phyloP scores from a whole-genome alignment of 2,888 invertebrate genomes.

The Cheiracanthium punctorium region DNA sequence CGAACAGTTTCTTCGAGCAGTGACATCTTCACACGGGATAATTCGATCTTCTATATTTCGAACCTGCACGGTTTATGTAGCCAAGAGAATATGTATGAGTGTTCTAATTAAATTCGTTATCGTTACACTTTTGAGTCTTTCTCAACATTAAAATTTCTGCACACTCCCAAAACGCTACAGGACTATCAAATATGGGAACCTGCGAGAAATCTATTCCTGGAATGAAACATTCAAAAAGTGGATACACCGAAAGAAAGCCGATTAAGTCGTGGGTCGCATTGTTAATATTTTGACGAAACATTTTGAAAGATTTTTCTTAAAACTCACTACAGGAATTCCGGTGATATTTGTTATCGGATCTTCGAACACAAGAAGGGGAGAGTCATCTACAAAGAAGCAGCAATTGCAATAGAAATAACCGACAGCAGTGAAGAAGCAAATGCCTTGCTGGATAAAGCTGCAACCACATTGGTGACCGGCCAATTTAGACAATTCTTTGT shows the following conservation, averaged over 20 bases:
- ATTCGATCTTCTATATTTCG: too few relatives aligned
- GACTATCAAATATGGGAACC: not conserved
- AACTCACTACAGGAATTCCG: conserved; percentile 9
- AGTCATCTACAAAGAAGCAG: conserved; percentile 17
- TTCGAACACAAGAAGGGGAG: conserved; percentile 5
- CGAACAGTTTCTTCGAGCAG: too few relatives aligned
- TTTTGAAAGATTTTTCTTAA: conserved; percentile 9
- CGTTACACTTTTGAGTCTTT: too few relatives aligned
- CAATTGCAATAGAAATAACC: conserved; percentile 24
- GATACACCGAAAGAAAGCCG: not conserved
- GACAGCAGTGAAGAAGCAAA: conserved; percentile 29
- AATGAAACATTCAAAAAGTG: not conserved
- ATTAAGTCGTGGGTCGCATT: not conserved
- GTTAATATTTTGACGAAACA: not conserved
- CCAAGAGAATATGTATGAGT: too few relatives aligned
- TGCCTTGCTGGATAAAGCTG: conserved; percentile 21
- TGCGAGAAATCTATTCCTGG: not conserved
- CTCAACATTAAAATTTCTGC: too few relatives aligned
- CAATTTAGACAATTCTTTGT: conserved; percentile 15
- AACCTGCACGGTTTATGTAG: too few relatives aligned
- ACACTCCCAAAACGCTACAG: too few relatives aligned
- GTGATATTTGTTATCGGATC: conserved; percentile 11
- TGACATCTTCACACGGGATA: too few relatives aligned
- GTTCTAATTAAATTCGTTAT: too few relatives aligned
- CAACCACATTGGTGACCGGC: not conserved